Evolutionary conservation across 2,888 invertebrate genomes (phyloP).

Genomic region (Drosophila subsilvestris): DNA sequence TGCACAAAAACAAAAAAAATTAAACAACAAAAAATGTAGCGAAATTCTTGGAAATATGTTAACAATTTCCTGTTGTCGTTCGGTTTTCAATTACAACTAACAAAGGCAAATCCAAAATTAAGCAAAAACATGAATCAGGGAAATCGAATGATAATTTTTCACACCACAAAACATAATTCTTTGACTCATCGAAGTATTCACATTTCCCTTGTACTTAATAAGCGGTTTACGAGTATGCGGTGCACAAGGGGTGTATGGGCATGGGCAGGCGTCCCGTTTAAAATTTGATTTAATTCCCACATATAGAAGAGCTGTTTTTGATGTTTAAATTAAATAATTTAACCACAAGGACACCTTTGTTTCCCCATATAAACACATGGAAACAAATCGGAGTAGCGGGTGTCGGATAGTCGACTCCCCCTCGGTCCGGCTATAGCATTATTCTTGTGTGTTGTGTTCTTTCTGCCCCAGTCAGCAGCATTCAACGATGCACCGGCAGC

Average conservation of each 20-base stretch:
- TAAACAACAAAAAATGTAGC: neutral
- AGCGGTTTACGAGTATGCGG: too few species aligned
- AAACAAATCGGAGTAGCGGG: neutral
- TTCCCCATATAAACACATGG: neutral
- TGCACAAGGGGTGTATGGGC: conserved; percentile 10
- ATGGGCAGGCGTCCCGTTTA: neutral
- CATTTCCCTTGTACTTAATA: neutral
- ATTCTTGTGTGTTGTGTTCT: conserved; percentile 12
- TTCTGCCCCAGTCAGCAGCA: conserved; percentile 54
- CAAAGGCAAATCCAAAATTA: conserved; percentile 2
- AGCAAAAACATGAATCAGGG: conserved; percentile 12
- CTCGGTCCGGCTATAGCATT: neutral
- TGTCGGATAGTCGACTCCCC: neutral
- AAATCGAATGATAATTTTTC: conserved; percentile 59
- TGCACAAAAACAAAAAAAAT: conserved; percentile 11
- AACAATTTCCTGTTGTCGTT: conserved; percentile 72
- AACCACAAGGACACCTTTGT: neutral
- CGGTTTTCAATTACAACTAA: conserved; percentile 58
- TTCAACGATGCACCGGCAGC: conserved; percentile 38
- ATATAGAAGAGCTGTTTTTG: neutral
- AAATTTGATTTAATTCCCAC: neutral
- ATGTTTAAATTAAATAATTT: conserved; percentile 11
- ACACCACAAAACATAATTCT: conserved; percentile 60
- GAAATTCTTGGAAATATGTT: conserved; percentile 69
- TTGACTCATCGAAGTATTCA: conserved; percentile 60